phyloP scores from a whole-genome alignment of 2,888 invertebrate species.

The Tenthredo scrophulariae region DNA sequence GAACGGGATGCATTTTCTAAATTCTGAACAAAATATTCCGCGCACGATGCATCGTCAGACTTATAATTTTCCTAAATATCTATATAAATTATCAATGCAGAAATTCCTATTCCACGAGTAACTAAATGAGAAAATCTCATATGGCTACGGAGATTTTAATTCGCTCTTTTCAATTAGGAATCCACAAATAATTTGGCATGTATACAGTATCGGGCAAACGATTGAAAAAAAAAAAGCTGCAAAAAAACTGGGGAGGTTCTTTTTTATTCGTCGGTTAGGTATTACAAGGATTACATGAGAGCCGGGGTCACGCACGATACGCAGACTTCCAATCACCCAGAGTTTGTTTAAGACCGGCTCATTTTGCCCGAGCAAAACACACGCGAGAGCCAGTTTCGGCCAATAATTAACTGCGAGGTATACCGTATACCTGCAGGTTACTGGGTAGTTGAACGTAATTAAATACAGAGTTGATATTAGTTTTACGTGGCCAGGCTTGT shows the following conservation, averaged over 20 bases:
- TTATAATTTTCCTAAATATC: background rate
- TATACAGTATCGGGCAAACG: background rate
- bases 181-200: background rate
- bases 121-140: background rate
- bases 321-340: conserved; percentile 36
- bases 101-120: background rate
- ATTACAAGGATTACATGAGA: background rate
- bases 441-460: conserved; percentile 49
- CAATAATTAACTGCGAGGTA: conserved; percentile 43
- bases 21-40: background rate
- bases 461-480: conserved; percentile 53
- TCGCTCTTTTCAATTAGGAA: background rate
- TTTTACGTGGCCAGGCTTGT: conserved; percentile 46
- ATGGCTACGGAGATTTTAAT: background rate
- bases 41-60: background rate
- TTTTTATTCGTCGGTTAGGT: background rate
- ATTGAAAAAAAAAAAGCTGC: background rate
- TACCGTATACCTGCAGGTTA: conserved; percentile 22
- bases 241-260: background rate
- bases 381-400: conserved; percentile 14
- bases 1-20: background rate
- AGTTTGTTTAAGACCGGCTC: conserved; percentile 45
- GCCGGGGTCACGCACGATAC: conserved; percentile 35
- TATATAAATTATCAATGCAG: background rate
- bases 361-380: conserved; percentile 18